phyloP scores from a whole-genome alignment of 2,888 invertebrate genomes.

The Labia minor region DNA sequence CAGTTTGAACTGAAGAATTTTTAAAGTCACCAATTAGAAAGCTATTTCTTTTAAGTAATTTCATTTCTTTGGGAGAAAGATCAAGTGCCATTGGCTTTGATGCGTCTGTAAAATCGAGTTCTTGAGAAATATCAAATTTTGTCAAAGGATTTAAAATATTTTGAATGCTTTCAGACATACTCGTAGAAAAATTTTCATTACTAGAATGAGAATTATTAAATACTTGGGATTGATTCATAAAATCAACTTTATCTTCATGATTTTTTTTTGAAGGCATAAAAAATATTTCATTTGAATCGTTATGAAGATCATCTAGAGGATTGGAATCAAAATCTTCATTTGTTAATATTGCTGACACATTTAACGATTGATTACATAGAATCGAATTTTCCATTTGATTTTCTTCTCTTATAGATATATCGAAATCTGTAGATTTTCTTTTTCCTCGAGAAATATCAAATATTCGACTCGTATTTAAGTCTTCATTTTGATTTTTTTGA shows the following conservation, averaged over 20 bases:
- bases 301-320: background rate
- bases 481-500: background rate
- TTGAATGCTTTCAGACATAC: background rate
- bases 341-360: background rate
- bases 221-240: background rate
- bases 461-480: background rate
- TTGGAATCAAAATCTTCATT: background rate
- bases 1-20: background rate
- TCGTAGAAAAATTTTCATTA: background rate
- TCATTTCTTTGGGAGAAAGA: background rate
- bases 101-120: background rate
- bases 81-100: background rate
- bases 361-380: background rate
- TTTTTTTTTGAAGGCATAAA: background rate
- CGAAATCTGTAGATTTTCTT: background rate
- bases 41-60: too few species aligned
- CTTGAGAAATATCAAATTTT: background rate
- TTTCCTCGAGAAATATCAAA: background rate
- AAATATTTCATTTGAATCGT: background rate
- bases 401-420: background rate
- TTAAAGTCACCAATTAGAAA: background rate
- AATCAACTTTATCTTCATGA: background rate
- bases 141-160: too few species aligned
- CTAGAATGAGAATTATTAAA: background rate
- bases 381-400: background rate